Percentiles rank a stretch among this genome's conserved stretches.
phyloP scores from a whole-genome alignment of 1,140 invertebrate genomes.

The Psilanteris sp. region DNA sequence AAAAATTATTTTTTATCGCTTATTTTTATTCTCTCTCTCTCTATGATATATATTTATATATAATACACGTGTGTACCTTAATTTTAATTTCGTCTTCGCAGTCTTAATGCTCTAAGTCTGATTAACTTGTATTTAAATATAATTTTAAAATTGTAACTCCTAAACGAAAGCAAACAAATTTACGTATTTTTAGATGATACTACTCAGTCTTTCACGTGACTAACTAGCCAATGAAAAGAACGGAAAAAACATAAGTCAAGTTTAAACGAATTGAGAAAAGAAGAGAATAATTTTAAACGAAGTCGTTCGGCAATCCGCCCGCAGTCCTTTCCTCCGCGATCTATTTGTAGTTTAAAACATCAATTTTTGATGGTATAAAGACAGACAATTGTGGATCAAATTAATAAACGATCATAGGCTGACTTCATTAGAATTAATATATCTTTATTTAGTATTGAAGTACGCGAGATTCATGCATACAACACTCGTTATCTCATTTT shows the following conservation, averaged over 20 bases:
- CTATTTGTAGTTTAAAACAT: conserved; percentile 66
- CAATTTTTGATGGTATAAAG: conserved; percentile 34
- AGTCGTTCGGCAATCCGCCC: conserved; percentile 40
- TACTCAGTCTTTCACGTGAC: conserved; percentile 59
- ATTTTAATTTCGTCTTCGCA: conserved; percentile 51
- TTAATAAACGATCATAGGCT: conserved; percentile 66
- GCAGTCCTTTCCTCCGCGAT: conserved; percentile 71
- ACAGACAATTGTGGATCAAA: conserved; percentile 64
- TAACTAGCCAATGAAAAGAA: conserved; percentile 53
- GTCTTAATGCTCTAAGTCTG: conserved; percentile 42
- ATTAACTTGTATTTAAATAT: conserved; percentile 54
- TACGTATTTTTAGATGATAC: conserved; percentile 51
- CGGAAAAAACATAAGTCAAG: conserved; percentile 29
- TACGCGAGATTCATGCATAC: conserved; percentile 6
- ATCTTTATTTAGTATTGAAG: conserved; percentile 53
- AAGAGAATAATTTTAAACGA: conserved; percentile 43
- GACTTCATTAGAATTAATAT: conserved; percentile 64
- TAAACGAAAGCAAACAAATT: conserved; percentile 42
- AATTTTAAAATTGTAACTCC: conserved; percentile 54
- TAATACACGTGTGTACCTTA: conserved; percentile 44
- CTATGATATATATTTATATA: conserved; percentile 20
- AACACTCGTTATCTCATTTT: conserved; percentile 30
- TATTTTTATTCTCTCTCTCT: conserved; percentile 36
- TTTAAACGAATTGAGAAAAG: conserved; percentile 38
- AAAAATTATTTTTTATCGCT: conserved; percentile 16